These are phyloP conservation scores for Himantopus leucocephalus DNA, from an alignment of 2,113 vertebrate species.

Conservation along the genomic window DNA sequence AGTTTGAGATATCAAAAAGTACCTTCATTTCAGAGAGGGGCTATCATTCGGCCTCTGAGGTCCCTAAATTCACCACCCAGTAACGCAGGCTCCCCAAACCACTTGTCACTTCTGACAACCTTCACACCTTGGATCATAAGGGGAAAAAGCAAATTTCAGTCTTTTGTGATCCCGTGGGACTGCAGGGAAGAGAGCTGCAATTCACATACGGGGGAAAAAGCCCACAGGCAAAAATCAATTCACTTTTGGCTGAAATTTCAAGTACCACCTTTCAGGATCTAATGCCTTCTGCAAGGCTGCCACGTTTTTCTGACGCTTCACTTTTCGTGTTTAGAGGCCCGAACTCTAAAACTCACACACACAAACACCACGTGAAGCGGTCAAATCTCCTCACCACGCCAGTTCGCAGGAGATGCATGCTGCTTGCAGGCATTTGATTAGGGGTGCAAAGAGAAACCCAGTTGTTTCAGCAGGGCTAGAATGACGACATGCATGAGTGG, in stretches of 20 bases:
- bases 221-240: conserved; percentile 49
- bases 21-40: not conserved
- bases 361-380: not conserved
- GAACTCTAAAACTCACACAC: not conserved
- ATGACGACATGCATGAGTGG: not conserved
- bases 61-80: conserved; percentile 12
- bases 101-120: conserved; percentile 17
- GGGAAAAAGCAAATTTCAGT: not conserved
- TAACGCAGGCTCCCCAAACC: not conserved
- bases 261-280: conserved; percentile 31
- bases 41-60: not conserved
- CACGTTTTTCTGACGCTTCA: conserved; percentile 28
- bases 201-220: not conserved
- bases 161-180: not conserved
- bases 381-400: not conserved
- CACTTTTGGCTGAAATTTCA: conserved; percentile 29
- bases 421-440: not conserved
- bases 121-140: conserved; percentile 10
- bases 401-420: not conserved
- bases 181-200: not conserved
- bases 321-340: not conserved
- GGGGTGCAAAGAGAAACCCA: not conserved
- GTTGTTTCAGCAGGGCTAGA: not conserved
- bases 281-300: conserved; percentile 8
- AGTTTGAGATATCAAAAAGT: not conserved